Evolutionary conservation across 2,113 vertebrate genomes (phyloP), one percentile per base, ranked within the genome.

Genomic region (Apodemus speciosus): DNA sequence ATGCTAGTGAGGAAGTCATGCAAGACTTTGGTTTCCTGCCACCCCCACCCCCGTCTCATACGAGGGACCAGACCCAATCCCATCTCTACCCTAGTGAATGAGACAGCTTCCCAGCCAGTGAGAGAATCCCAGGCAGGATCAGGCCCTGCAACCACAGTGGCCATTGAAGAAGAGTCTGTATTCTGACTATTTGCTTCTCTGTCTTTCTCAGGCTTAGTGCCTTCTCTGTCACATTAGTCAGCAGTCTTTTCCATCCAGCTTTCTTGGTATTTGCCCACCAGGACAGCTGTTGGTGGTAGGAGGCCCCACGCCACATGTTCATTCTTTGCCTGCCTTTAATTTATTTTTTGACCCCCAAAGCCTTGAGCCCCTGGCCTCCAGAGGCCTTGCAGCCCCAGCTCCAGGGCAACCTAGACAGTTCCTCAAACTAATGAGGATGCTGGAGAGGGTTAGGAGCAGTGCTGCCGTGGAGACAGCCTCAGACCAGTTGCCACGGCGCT

Each of bases 371-470:
- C 93, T 2, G 11, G 90, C 58, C 85, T 79, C 10, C 0, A 30
- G 9, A 51, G 2, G 4, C 56, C 73, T 71, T 40, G 35, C 0
- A 3, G 53, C 9, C 88, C 53, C 32, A 73, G 91, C 91, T 90
- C 93, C 96, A 76, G 35, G 20, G 93, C 81, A 92, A 93, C 96
- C 49, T 71, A 25, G 9, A 79, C 1, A 9, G 58, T 53, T 73
- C 38, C 84, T 71, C 38, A 4, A 35, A 30, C 80, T 20, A 46
- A 72, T 11, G 66, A 84, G 77, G 77, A 56, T 35, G 23, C 75
- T 2, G 3, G 58, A 72, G 88, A 9, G 27, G 14, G n/a, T 32
- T 10, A 0, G 88, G 71, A 75, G 81, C 20, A n/a, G 2, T 0
- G 84, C 91, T 77, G 40, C 95, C 40, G 0, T 86, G 89, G 95